Evolutionary conservation across 1,140 invertebrate genomes (phyloP), one percentile per base, ranked within the genome.

Genomic region (Contarinia nasturtii): DNA sequence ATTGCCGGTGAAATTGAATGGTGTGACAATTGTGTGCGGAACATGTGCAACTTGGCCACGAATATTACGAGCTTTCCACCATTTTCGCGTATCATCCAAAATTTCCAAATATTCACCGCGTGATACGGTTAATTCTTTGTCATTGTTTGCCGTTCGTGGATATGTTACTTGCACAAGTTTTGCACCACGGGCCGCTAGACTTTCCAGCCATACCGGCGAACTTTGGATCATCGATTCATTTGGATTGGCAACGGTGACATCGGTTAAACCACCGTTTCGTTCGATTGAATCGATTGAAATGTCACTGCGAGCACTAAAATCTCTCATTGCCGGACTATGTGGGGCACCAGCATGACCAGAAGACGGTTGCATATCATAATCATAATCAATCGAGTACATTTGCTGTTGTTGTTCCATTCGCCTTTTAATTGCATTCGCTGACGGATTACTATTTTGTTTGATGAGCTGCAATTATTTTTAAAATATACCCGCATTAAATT

Each of bases 1-100:
- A 52, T 68, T 69, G 55, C 60, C 57, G 3, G 51, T 52, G 36
- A 55, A 61, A 19, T 55, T 57, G 48, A 73, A 73, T 7, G 80
- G 75, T 14, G 86, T 80, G 33, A 98, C 86, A 61, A 98, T 98
- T 18, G 94, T 98, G 67, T 97, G 90, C 1, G 94, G 94, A 42
- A 97, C 93, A 65, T 96, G 92, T 33, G 89, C 93, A 8, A 87
- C 71, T 59, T 88, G 78, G 4, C 87, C 86, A 50, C 80, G 74
- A 22, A 76, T 75, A 64, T 98, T 98, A 48, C 88, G 75, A 50
- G 92, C 86, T 67, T 94, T 93, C 94, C 94, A 98, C 94, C 94
- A 98, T 64, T 98, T 98, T 52, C 92, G 75, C 36, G 79, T 83
- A 64, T 94, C 89, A 61, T 97, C 93, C 44, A 98, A 67, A 37